Evolutionary conservation across 2,888 invertebrate genomes (phyloP), one percentile per base, ranked within the genome.

Genomic region (Endomychus coccineus): DNA sequence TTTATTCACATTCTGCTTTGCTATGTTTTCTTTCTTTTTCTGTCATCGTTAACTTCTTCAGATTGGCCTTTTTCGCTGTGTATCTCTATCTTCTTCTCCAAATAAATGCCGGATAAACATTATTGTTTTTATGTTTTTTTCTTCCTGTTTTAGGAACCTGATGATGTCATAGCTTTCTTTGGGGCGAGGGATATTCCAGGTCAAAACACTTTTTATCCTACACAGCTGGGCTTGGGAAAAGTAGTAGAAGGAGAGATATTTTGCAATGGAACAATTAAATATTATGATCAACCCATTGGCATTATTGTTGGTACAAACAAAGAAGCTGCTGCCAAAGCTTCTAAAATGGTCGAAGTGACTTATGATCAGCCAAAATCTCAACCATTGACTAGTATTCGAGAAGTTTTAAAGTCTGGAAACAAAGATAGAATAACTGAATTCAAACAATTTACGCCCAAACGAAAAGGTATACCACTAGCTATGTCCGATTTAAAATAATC

Each of bases 201-300:
- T 0, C 66, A 62, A 41, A 84, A 85, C 58, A 58, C 64, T 14
- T 79, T 75, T 46, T 70, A 71, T 5, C 17, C 24, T 9, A 19
- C 23, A 4, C 56, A 61, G 1, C 17, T 28, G 11, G 27, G 22
- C 12, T 4, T 4, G 7, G 38, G 33, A 7, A 25, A 31, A n/a
- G 31, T 31, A 6, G 21, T 19, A 19, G 6, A 25, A 10, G 71
- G 71, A 51, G 67, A 68, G 55, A 50, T 72, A 9, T 65, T 73
- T 34, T 70, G 66, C 25, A 64, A 66, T 40, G 71, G 69, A 16
- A 53, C 63, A 11, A 66, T 81, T 0, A 55, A 62, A 6, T 83
- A 73, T 55, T 73, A 78, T 41, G 79, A 82, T 0, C 87, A 88
- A 50, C 77, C 85, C 0, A 51, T 85, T 1, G 88, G 81, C 0